Conservation (phyloP, 2,797 vertebrate genomes). For the Characodon lateralis region DNA sequence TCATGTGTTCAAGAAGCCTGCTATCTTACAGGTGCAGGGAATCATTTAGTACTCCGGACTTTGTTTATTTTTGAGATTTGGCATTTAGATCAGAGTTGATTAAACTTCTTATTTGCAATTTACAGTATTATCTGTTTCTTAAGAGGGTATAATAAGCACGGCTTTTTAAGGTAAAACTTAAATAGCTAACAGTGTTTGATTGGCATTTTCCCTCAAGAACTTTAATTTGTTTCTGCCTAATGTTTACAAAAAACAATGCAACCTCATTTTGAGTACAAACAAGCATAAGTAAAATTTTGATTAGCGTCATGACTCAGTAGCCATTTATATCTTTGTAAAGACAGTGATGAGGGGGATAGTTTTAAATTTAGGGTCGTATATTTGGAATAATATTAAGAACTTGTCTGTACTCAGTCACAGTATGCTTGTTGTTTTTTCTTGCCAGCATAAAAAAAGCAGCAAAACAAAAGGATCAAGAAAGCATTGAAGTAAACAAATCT, state of each 20-base stretch:
- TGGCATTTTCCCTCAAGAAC: conserved; percentile 14
- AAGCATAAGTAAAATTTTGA: conserved; percentile 24
- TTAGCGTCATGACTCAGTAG: neutral
- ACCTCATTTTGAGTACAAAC: conserved; percentile 23
- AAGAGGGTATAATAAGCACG: neutral
- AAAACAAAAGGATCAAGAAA: conserved; percentile 1
- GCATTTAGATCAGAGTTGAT: conserved; percentile 16
- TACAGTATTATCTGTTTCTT: neutral
- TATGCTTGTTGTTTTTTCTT: conserved; percentile 14
- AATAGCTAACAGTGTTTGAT: conserved; percentile 10
- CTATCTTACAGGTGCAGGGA: conserved; percentile 36
- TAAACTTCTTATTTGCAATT: neutral
- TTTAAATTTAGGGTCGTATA: conserved; percentile 19
- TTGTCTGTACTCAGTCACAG: conserved; percentile 27
- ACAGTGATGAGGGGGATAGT: conserved; percentile 3
- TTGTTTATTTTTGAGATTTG: conserved; percentile 26
- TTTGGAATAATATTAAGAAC: conserved; percentile 3
- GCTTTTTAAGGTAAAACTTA: conserved; percentile 7
- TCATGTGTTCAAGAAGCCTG: conserved; percentile 42
- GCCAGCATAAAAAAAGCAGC: neutral
- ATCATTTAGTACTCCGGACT: conserved; percentile 27
- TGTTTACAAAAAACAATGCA: conserved; percentile 41
- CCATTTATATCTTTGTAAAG: conserved; percentile 27
- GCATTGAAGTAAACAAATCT: conserved; percentile 24
- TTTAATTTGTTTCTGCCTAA: conserved; percentile 24